Evolutionary conservation across 2,797 vertebrate species (phyloP).

Genomic region (Sitta carolinensis): DNA sequence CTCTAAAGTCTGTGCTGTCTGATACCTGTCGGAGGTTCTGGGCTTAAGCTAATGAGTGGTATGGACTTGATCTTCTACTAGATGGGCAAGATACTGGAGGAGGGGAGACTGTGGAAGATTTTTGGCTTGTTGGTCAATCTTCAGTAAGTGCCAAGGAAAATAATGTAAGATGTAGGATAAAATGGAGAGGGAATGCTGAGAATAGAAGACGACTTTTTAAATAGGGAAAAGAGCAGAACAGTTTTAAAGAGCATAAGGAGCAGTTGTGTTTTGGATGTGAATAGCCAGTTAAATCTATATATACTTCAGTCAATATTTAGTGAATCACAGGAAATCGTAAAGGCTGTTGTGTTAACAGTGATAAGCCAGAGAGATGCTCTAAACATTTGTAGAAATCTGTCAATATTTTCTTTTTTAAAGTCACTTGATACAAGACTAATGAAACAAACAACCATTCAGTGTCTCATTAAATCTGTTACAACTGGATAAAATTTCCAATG

Average conservation of each 20-base stretch:
- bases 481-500: slow-evolving; percentile 25
- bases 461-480: slow-evolving; percentile 52
- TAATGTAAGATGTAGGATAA: not conserved
- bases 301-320: slow-evolving; percentile 62
- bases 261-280: slow-evolving; percentile 50
- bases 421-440: slow-evolving; percentile 56
- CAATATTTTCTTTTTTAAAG: slow-evolving; percentile 70
- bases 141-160: not conserved
- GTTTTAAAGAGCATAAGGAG: slow-evolving; percentile 36
- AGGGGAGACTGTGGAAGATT: not conserved
- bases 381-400: slow-evolving; percentile 64
- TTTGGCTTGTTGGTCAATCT: not conserved
- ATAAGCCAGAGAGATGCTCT: slow-evolving; percentile 59
- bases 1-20: not conserved
- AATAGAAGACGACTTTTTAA: slow-evolving; percentile 8
- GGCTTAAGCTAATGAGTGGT: not conserved
- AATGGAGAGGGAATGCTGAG: not conserved
- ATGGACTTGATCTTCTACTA: not conserved
- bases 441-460: slow-evolving; percentile 30
- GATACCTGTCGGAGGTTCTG: not conserved
- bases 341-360: slow-evolving; percentile 62
- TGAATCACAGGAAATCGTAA: slow-evolving; percentile 54
- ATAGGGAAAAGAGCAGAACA: not conserved
- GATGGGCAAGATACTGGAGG: not conserved
- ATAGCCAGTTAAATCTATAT: slow-evolving; percentile 58